phyloP scores from a whole-genome alignment of 2,113 vertebrate species.

The Tetraodon nigroviridis region DNA sequence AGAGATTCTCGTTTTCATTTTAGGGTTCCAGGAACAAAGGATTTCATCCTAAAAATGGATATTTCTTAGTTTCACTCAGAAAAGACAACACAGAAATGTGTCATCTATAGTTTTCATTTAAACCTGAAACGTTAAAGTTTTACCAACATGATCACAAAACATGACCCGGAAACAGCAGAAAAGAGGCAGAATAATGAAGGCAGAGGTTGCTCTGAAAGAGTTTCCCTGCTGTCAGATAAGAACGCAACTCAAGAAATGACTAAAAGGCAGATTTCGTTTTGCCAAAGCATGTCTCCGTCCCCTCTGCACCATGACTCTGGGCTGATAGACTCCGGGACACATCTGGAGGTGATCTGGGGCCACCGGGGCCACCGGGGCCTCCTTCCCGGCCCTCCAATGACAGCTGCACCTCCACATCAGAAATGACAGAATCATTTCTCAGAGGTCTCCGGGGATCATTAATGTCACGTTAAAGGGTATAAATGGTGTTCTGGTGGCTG shows the following conservation, averaged over 20 bases:
- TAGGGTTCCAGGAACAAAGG: too few relatives aligned
- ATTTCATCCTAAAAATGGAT: too few relatives aligned
- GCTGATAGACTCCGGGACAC: constrained; percentile 34
- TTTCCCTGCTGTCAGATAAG: constrained; percentile 46
- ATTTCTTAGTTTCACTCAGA: background rate
- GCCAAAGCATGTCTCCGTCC: constrained; percentile 12
- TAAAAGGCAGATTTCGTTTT: constrained; percentile 49
- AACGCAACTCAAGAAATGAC: constrained; percentile 21
- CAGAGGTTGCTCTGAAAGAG: constrained; percentile 34
- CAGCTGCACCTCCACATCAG: constrained; percentile 39
- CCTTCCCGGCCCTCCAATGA: constrained; percentile 23
- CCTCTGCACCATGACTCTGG: constrained; percentile 23
- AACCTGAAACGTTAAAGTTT: background rate
- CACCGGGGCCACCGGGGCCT: constrained; percentile 4
- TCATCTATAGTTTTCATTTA: background rate
- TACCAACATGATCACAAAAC: constrained; percentile 41
- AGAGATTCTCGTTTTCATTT: too few relatives aligned
- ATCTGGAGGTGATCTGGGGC: constrained; percentile 65
- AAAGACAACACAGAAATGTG: background rate
- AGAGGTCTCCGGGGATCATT: constrained; percentile 1
- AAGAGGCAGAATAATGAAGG: background rate
- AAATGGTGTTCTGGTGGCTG: constrained; percentile 48
- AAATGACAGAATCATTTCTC: constrained; percentile 6
- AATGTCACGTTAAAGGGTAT: constrained; percentile 32
- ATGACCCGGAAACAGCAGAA: constrained; percentile 44